These are phyloP conservation scores for Xestoiulus laeticollis DNA, from an alignment of 2,888 invertebrate genomes.

Conservation along the genomic window DNA sequence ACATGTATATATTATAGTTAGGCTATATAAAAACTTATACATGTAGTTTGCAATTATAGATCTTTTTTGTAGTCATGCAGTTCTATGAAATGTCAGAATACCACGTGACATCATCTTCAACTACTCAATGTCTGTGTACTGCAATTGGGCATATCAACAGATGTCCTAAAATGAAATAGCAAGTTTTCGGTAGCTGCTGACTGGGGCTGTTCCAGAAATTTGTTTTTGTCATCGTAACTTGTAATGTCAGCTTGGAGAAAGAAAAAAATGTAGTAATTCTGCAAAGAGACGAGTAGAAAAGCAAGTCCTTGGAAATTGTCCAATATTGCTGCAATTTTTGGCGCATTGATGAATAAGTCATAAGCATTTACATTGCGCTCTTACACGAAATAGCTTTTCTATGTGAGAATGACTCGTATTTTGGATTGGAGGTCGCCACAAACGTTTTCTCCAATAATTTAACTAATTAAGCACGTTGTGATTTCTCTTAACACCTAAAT, in stretches of 20 bases:
- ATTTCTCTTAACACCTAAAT: neutral
- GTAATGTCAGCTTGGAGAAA: neutral
- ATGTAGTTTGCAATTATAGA: too few species aligned
- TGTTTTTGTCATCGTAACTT: neutral
- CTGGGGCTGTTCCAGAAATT: neutral
- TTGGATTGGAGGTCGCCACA: neutral
- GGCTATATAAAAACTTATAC: too few species aligned
- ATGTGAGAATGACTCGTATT: neutral
- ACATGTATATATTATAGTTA: too few species aligned
- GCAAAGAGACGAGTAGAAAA: neutral
- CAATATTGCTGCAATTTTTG: neutral
- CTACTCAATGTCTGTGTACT: too few species aligned
- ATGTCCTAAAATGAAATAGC: neutral
- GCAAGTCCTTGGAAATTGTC: neutral
- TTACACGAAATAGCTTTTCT: neutral
- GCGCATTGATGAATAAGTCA: neutral
- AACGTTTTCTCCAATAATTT: neutral
- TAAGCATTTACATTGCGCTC: neutral
- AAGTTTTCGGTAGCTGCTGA: neutral
- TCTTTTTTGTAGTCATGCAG: too few species aligned
- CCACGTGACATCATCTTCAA: too few species aligned
- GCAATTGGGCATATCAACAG: neutral
- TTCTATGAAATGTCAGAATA: too few species aligned
- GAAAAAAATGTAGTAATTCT: neutral
- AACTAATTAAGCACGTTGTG: slow-evolving; percentile 18